Base-by-base conservation (phyloP, 2,888 invertebrate genomes). In the Agriotes lineatus region DNA sequence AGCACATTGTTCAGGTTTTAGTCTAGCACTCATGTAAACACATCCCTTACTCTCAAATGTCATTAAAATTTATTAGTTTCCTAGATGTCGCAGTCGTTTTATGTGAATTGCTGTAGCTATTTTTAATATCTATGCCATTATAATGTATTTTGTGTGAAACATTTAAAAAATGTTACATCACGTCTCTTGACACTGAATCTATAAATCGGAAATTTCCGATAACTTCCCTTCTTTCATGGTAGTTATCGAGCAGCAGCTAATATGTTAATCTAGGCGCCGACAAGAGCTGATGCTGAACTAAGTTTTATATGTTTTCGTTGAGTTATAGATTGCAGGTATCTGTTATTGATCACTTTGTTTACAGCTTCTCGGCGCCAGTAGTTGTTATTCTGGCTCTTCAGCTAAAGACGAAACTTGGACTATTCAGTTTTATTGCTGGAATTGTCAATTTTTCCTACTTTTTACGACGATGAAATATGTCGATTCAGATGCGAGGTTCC, bases 311-410 rank as follows among this genome's bases (percentile, higher is more conserved):
- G 80, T 80, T 78, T 78, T 79, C 76, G 75, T 71, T 72, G 74
- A 64, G 77, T 77, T 77, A 77, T 78, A 74, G 77, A 79, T 78
- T 75, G 75, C 78, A 79, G 80, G 80, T 80, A 78, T 71, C 71
- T 66, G 78, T 77, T 79, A 80, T 80, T 80, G 80, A 80, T 80
- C 75, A 77, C 76, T 72, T 76, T 80, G 80, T 80, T 80, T 80
- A 80, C 79, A 74, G 72, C 75, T 70, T 59, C 71, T 62, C 70
- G 79, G 78, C 79, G 79, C 79, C 79, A 66, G 63, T 67, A 72
- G 72, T 71, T 67, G 74, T 74, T 74, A 72, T 68, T 68, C 72
- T 33, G 63, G 39, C 67, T 66, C 57, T 63, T 69, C 69, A 25
- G 56, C 64, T 64, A 62, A 67, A 59, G 59, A 57, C 42, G 60